These are phyloP conservation scores for Cyphomyrus plagiostoma DNA, from an alignment of 2,113 vertebrate species.

Conservation along the genomic window DNA sequence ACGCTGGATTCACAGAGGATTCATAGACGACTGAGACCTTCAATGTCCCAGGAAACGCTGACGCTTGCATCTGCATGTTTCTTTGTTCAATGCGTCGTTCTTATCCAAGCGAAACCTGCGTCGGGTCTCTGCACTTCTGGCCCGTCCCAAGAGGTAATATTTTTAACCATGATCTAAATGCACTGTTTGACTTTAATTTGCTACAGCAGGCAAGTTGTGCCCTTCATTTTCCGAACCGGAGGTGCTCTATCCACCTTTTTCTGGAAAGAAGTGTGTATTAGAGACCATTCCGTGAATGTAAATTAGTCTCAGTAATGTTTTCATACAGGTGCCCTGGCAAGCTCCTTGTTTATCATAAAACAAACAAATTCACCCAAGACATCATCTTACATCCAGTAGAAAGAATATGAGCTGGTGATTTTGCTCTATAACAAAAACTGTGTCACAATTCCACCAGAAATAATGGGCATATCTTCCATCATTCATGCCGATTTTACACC, in stretches of 20 bases:
- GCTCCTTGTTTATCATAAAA: constrained; percentile 35
- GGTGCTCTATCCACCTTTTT: constrained; percentile 18
- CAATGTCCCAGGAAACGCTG: background rate
- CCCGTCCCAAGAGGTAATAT: background rate
- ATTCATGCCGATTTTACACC: background rate
- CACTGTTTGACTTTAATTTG: background rate
- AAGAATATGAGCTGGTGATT: background rate
- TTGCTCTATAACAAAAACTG: background rate
- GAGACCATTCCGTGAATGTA: background rate
- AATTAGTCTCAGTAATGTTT: constrained; percentile 38
- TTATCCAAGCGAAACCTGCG: background rate
- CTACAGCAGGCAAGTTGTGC: background rate
- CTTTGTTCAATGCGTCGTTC: background rate
- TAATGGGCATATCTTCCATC: background rate
- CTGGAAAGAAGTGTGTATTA: background rate
- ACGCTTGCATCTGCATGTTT: background rate
- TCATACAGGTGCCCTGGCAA: constrained; percentile 34
- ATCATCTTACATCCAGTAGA: background rate
- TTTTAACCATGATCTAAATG: background rate
- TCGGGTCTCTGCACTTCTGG: background rate
- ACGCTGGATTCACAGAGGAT: background rate
- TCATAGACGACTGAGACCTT: background rate
- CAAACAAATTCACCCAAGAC: constrained; percentile 21
- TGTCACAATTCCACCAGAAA: background rate
- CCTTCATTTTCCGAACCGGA: background rate